Evolutionary conservation across 2,797 vertebrate species (phyloP), one percentile per base, ranked within the genome.

Genomic region (Phoxinus dragarum): DNA sequence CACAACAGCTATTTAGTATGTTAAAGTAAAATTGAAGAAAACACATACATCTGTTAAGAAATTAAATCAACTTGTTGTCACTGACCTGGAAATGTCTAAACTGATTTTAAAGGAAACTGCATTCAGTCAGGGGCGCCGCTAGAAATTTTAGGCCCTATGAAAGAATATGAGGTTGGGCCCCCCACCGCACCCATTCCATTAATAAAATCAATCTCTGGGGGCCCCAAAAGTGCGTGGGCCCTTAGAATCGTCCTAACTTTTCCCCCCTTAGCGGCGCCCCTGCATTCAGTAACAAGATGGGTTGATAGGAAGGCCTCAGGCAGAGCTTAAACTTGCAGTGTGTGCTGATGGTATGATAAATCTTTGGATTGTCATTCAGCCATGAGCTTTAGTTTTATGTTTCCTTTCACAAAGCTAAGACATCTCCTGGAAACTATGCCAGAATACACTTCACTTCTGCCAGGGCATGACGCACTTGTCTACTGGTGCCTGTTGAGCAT

Each of bases 331-430:
- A 89, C 31, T 85, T 42, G 82, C 84, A 86, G 81, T 87, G 88
- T 81, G 78, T 81, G 78, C 90, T 84, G 66, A 75, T 80, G 54
- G 59, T 79, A 86, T 90, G 87, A 92, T 92, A 87, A 81, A 86
- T 93, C 91, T 90, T 75, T 61, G 74, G 80, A 67, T 54, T 88
- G 87, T 89, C 90, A 90, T 74, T 88, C 78, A 89, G 87, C 85
- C 89, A 89, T 88, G 90, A 87, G 80, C 47, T 75, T 84, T 78
- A 87, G 87, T 91, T 90, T 92, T 88, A 91, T 88, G 81, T 92
- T 92, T 92, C 88, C 89, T 86, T 56, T n/a, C 44, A 67, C 42
- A 23, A 3, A 17, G 80, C 90, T 90, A 91, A 93, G 80, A 86
- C 71, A 84, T 88, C 84, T 78, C 73, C 49, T 78, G 68, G 84